Conservation (phyloP, 2,888 invertebrate species). For the Drosophila pseudotalamancana region DNA sequence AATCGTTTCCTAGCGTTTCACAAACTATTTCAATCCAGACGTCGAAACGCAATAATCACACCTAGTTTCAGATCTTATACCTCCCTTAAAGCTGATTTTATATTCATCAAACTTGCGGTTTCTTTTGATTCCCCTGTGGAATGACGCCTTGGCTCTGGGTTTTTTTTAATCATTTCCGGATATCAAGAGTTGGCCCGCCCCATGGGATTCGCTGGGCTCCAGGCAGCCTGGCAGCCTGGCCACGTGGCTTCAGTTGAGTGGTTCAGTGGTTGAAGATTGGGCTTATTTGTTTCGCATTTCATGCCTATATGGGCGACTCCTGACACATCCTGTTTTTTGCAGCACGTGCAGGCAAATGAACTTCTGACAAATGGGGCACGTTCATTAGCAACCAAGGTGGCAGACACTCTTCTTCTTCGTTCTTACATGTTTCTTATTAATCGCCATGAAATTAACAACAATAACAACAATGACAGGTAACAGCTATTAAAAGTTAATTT, state of each 20-base stretch:
- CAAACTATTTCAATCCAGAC: too few species aligned
- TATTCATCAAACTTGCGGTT: constrained; percentile 46
- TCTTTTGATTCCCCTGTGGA: constrained; percentile 27
- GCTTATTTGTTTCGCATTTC: constrained; percentile 31
- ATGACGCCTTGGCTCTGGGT: constrained; percentile 36
- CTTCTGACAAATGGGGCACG: constrained; percentile 33
- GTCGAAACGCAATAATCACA: too few species aligned
- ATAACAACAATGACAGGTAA: constrained; percentile 16
- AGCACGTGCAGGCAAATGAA: constrained; percentile 45
- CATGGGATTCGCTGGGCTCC: background rate
- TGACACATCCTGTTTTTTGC: constrained; percentile 4
- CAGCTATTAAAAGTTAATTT: constrained; percentile 62
- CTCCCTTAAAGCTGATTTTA: constrained; percentile 25
- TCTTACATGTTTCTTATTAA: constrained; percentile 41
- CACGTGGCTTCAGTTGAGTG: constrained; percentile 57
- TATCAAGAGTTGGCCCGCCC: constrained; percentile 33
- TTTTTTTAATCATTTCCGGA: constrained; percentile 25
- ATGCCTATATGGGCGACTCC: constrained; percentile 31
- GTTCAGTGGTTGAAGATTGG: constrained; percentile 26
- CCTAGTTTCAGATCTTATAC: background rate
- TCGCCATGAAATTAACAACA: constrained; percentile 69
- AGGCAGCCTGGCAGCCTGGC: constrained; percentile 14
- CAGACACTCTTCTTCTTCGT: constrained; percentile 13
- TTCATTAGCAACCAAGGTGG: constrained; percentile 46
- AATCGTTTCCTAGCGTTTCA: too few species aligned